Percentiles rank a stretch among this genome's conserved stretches.
phyloP scores from a whole-genome alignment of 2,113 vertebrate genomes.

The Toxotes jaculatrix region DNA sequence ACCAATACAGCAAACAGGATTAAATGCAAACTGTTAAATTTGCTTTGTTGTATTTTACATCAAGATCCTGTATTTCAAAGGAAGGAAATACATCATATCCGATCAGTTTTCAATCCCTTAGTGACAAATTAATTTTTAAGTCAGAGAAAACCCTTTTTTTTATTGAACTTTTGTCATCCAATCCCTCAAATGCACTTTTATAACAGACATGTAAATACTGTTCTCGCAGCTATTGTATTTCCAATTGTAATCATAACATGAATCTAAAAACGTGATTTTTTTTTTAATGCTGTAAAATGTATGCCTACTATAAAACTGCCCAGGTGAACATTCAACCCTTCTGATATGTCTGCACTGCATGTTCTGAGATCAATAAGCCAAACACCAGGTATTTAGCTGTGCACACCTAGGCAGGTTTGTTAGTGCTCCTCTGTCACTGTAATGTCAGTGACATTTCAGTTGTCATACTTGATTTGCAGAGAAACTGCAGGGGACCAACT shows the following conservation, averaged over 20 bases:
- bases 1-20: background rate
- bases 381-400: background rate
- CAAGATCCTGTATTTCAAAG: background rate
- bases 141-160: background rate
- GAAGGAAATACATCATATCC: background rate
- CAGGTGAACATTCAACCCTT: background rate
- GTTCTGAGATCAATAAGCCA: slow-evolving; percentile 4
- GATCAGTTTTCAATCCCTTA: background rate
- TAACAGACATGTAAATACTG: background rate
- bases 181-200: background rate
- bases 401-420: slow-evolving; percentile 26
- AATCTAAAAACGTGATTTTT: background rate
- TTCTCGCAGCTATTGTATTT: background rate
- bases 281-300: background rate
- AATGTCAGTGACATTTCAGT: background rate
- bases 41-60: background rate
- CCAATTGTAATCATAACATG: background rate
- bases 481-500: slow-evolving; percentile 14
- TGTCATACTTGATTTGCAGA: slow-evolving; percentile 15
- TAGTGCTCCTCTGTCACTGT: background rate
- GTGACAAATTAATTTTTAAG: background rate
- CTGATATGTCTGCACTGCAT: background rate
- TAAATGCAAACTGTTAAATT: background rate
- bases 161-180: background rate
- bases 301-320: background rate